Percentiles rank a stretch among this genome's conserved stretches.
Evolutionary conservation across 2,797 vertebrate species (phyloP).

Genomic region (Orestias chungarensis): DNA sequence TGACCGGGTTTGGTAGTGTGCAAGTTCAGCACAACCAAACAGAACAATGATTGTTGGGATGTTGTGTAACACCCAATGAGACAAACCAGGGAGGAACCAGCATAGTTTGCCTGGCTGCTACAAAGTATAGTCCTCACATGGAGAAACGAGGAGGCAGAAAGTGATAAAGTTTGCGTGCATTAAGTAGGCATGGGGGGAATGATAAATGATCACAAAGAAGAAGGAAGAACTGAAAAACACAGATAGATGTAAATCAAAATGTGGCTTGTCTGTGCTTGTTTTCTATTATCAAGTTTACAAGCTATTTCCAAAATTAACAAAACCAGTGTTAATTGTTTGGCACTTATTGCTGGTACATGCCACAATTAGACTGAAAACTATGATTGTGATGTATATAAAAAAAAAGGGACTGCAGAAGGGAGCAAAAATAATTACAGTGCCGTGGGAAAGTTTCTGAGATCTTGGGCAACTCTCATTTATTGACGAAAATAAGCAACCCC

Average conservation of each 20-base stretch:
- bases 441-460: constrained; percentile 62
- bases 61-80: constrained; percentile 66
- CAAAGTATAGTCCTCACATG: constrained; percentile 37
- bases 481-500: constrained; percentile 13
- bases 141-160: constrained; percentile 24
- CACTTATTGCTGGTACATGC: constrained; percentile 51
- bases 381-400: constrained; percentile 44
- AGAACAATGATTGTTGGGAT: constrained; percentile 66
- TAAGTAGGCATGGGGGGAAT: constrained; percentile 9
- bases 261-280: constrained; percentile 66
- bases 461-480: constrained; percentile 31
- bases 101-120: constrained; percentile 48
- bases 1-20: constrained; percentile 29
- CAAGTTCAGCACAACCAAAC: constrained; percentile 58
- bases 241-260: constrained; percentile 45
- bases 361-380: constrained; percentile 39
- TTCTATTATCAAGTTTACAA: constrained; percentile 68
- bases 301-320: constrained; percentile 48
- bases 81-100: constrained; percentile 56
- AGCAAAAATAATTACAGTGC: constrained; percentile 19
- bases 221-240: constrained; percentile 27
- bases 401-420: constrained; percentile 38
- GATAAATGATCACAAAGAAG: constrained; percentile 24
- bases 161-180: constrained; percentile 16
- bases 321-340: constrained; percentile 74